phyloP scores from a whole-genome alignment of 2,797 vertebrate species.

The Poecile montanus region DNA sequence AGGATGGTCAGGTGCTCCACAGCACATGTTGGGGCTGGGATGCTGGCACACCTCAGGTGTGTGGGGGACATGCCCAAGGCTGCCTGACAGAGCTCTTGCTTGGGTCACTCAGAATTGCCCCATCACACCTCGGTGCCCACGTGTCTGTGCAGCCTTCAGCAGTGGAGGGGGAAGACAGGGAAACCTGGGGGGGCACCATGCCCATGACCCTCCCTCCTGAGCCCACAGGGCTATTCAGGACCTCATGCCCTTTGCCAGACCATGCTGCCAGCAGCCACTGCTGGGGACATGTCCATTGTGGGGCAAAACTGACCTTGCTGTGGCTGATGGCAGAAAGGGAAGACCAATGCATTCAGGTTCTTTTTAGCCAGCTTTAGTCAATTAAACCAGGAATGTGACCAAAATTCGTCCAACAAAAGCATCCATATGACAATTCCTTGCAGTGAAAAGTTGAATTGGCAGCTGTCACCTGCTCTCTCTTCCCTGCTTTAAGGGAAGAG shows the following conservation, averaged over 20 bases:
- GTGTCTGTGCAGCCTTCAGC: neutral
- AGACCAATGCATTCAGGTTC: rapidly evolving
- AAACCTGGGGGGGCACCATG: rapidly evolving
- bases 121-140: rapidly evolving
- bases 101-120: neutral
- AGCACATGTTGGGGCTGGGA: neutral
- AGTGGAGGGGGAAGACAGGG: neutral
- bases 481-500: neutral
- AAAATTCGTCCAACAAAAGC: neutral
- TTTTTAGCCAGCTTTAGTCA: neutral
- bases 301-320: neutral
- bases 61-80: neutral
- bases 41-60: neutral
- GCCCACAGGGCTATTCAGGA: neutral
- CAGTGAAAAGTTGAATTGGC: neutral
- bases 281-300: rapidly evolving
- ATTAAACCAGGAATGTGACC: neutral
- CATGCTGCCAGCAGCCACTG: neutral
- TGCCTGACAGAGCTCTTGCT: neutral
- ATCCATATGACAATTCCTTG: neutral
- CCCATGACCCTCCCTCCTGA: neutral
- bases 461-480: neutral
- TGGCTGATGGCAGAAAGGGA: neutral
- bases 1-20: neutral
- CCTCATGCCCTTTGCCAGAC: neutral